Conservation (phyloP, 2,888 invertebrate species). For the Salticus scenicus region DNA sequence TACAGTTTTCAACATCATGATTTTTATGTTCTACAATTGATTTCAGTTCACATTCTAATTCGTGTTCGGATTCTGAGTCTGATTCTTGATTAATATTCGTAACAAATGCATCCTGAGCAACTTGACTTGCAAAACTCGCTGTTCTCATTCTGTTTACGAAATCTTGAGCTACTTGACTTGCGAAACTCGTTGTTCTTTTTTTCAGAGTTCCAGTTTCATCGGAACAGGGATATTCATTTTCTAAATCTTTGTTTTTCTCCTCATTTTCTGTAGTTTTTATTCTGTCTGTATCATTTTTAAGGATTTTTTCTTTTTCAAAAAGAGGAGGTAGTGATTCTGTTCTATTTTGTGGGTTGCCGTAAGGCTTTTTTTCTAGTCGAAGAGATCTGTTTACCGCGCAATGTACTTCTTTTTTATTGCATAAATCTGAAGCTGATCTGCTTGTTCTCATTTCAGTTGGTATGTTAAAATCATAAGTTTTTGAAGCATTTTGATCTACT, state of each 20-base stretch:
- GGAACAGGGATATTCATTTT: not conserved
- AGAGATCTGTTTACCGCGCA: not conserved
- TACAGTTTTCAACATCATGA: not conserved
- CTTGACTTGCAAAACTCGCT: constrained; percentile 53
- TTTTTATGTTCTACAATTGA: not conserved
- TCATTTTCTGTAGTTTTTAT: not conserved
- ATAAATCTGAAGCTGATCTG: not conserved
- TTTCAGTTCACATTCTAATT: not conserved
- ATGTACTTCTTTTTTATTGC: not conserved
- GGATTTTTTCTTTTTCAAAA: constrained; percentile 27
- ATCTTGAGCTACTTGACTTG: constrained; percentile 33
- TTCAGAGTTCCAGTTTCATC: not conserved
- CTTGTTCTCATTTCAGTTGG: not conserved
- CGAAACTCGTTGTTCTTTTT: constrained; percentile 29
- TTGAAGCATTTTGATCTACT: not conserved
- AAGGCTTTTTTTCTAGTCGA: not conserved
- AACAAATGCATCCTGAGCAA: constrained; percentile 48
- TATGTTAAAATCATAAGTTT: not conserved
- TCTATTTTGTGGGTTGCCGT: too few relatives aligned
- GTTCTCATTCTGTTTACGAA: constrained; percentile 43
- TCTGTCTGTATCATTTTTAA: not conserved
- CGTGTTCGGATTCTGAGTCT: constrained; percentile 2
- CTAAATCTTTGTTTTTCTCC: not conserved
- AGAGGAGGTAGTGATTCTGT: constrained; percentile 50
- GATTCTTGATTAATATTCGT: constrained; percentile 8